phyloP scores from a whole-genome alignment of 2,113 vertebrate genomes.

The Ailuropoda melanoleuca region DNA sequence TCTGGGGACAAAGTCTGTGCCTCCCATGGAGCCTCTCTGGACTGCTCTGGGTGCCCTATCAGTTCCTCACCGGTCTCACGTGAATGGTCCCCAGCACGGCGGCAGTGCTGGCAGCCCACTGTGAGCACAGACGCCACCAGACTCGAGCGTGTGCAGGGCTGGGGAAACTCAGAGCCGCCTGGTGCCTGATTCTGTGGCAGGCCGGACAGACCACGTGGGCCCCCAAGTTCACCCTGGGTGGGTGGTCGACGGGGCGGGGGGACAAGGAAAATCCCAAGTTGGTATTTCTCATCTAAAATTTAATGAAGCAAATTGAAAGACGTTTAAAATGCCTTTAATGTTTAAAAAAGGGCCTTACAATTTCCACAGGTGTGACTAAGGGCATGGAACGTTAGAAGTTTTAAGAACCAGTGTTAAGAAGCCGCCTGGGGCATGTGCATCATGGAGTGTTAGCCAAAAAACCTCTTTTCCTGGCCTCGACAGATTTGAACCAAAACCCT shows the following conservation, averaged over 20 bases:
- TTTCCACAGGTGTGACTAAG: neutral
- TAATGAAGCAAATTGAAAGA: neutral
- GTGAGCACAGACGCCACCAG: neutral
- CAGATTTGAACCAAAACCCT: neutral
- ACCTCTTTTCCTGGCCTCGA: neutral
- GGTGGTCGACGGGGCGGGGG: no score
- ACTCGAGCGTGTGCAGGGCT: neutral
- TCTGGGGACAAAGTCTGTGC: neutral
- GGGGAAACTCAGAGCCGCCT: neutral
- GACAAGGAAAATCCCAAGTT: neutral
- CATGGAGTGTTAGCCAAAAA: neutral
- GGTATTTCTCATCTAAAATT: neutral
- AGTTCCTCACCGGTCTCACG: no score
- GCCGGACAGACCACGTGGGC: neutral
- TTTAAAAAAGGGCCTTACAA: neutral
- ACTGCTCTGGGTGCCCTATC: fast-evolving
- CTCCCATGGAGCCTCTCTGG: neutral
- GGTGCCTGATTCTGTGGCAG: fast-evolving
- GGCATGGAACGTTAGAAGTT: neutral
- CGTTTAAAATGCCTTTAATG: neutral
- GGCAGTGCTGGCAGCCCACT: neutral
- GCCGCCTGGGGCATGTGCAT: neutral
- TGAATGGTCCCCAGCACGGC: no score
- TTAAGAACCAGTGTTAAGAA: neutral
- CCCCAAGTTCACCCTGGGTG: neutral